Conservation (phyloP, 1,140 invertebrate genomes). For the Cydia amplana region DNA sequence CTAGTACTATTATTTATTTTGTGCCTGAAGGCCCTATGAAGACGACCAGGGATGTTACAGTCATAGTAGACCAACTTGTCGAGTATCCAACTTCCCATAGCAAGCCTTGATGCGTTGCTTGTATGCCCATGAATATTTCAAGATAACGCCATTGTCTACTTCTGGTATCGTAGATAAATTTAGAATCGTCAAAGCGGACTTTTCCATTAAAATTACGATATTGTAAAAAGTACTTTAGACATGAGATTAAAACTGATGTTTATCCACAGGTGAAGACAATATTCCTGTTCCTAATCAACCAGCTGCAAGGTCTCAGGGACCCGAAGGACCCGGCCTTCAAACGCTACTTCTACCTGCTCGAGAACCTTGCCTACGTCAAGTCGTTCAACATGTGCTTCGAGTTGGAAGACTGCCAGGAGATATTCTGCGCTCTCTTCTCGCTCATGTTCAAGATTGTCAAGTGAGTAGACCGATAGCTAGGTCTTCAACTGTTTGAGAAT, state of each 20-base stretch:
- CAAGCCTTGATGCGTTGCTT: no score
- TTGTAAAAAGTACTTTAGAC: no score
- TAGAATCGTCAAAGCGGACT: no score
- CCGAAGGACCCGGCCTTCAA: constrained; percentile 99
- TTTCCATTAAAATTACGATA: no score
- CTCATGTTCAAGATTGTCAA: constrained; percentile 98
- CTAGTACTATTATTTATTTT: no score
- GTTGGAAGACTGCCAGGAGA: constrained; percentile 97
- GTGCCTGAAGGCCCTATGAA: no score
- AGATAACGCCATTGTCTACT: no score
- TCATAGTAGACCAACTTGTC: no score
- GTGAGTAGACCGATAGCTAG: constrained; percentile 77
- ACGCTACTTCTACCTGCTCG: constrained; percentile 96
- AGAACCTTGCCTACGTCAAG: constrained; percentile 98
- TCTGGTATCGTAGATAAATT: no score
- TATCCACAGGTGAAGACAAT: constrained; percentile 86
- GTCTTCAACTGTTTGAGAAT: constrained; percentile 92
- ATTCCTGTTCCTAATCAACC: constrained; percentile 97
- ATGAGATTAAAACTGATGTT: not conserved
- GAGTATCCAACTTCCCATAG: no score
- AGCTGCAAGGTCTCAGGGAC: constrained; percentile 95
- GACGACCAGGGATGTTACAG: no score
- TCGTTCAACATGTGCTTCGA: constrained; percentile 99
- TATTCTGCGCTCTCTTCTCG: constrained; percentile 95
- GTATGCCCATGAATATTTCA: no score